Evolutionary conservation across 2,113 vertebrate genomes (phyloP).

Genomic region (Rattus rattus): DNA sequence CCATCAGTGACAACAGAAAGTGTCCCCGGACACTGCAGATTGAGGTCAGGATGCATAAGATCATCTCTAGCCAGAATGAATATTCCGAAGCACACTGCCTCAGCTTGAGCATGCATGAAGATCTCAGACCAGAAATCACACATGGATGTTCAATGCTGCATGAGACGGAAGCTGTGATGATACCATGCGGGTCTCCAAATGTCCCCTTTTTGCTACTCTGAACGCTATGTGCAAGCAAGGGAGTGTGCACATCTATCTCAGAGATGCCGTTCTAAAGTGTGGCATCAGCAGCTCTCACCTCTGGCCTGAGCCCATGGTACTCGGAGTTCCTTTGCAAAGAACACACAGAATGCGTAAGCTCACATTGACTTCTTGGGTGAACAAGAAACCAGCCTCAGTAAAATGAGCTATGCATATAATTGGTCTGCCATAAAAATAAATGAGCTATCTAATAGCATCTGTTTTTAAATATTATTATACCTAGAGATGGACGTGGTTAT

Average conservation of each 20-base stretch:
- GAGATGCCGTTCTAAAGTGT: neutral
- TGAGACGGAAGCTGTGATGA: neutral
- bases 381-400: neutral
- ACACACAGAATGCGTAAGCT: fast-evolving
- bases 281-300: neutral
- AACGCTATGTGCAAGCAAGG: neutral
- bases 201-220: neutral
- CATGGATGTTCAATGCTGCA: neutral
- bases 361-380: neutral
- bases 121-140: fast-evolving
- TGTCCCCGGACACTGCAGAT: neutral
- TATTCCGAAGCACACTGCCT: neutral
- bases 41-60: fast-evolving
- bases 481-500: neutral
- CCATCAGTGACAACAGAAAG: neutral
- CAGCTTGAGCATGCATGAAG: fast-evolving
- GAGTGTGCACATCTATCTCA: neutral
- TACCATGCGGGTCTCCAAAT: neutral
- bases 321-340: neutral
- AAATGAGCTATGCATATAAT: neutral
- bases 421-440: neutral
- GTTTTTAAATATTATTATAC: neutral
- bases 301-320: neutral
- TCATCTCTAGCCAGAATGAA: neutral
- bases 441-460: neutral